Base-by-base conservation (phyloP, 2,797 vertebrate genomes). In the Mus spretus region DNA sequence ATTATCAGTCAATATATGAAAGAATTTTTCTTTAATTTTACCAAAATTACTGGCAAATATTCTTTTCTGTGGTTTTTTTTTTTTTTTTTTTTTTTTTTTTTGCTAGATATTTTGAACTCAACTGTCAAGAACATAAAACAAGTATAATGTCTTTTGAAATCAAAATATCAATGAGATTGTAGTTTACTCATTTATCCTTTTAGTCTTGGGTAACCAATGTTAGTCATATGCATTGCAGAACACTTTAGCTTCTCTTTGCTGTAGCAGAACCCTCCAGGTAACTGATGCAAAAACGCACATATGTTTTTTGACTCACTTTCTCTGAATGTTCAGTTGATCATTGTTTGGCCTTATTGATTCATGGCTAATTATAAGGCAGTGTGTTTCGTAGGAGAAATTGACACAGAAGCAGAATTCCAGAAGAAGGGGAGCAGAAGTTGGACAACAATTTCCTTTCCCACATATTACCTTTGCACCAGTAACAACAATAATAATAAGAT, bases 51-150 rank as follows among this genome's bases (percentile, higher is more conserved):
- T 40, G 0, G 57, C 19, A 4, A 24, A 55, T 86, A 37, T 61
- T 40, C 87, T 86, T 93, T 31, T 34, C n/a, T 15, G 5, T 44
- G 34, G 90, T 93, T 86, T 80, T 61, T 74, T 44, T 90, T 93
- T 86, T 80, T 90, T 93, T 86, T 80, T n/a, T 61, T 74, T 44
- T 90, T 93, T 86, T 80, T 61, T 74, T 44, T 90, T 93, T 86
- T 80, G 12, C 65, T 70, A 89, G 31, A 22, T 78, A 70, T 37
- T 88, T 6, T 31, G 20, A 78, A 86, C 1, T 74, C 81, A 26
- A 28, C 31, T 67, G 20, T 75, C 24, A 81, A 40, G 7, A 19
- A 55, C 65, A 61, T 34, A 87, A 31, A 75, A 22, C 6, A 95
- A 47, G 28, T 61, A 50, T 2, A 37, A 19, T 83, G 91, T 91